Percentiles rank a stretch among this genome's conserved stretches.
phyloP scores from a whole-genome alignment of 1,140 invertebrate species.

The Lanistes nyassanus region DNA sequence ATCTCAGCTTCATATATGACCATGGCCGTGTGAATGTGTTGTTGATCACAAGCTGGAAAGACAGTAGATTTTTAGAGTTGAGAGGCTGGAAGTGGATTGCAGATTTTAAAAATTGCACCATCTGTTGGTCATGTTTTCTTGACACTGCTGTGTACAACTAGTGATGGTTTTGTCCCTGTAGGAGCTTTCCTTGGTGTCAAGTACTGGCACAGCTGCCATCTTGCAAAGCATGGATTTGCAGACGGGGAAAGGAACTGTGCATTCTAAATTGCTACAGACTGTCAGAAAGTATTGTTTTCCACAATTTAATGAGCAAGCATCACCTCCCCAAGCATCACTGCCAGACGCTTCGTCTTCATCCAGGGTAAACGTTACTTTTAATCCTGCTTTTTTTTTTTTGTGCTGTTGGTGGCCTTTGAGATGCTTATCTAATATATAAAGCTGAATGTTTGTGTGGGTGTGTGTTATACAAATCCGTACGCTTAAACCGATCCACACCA shows the following conservation, averaged over 20 bases:
- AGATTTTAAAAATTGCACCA: background rate
- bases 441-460: too few relatives aligned
- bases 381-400: too few relatives aligned
- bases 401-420: too few relatives aligned
- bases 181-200: constrained; percentile 4
- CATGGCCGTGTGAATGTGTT: too few relatives aligned
- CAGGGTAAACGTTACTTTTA: constrained; percentile 25
- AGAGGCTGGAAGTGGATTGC: too few relatives aligned
- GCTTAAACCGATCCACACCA: too few relatives aligned
- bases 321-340: constrained; percentile 28
- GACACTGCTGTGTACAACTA: too few relatives aligned
- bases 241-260: constrained; percentile 35
- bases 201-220: constrained; percentile 41
- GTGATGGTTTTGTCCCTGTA: background rate
- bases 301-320: constrained; percentile 38
- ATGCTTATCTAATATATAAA: too few relatives aligned
- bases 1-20: background rate
- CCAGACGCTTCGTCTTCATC: constrained; percentile 27
- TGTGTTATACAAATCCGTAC: too few relatives aligned
- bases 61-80: too few relatives aligned
- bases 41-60: too few relatives aligned
- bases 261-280: constrained; percentile 39
- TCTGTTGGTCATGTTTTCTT: background rate
- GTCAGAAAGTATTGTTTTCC: constrained; percentile 41
- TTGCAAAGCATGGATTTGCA: constrained; percentile 40